Percentiles rank a stretch among this genome's conserved stretches.
phyloP scores from a whole-genome alignment of 2,113 vertebrate genomes.

The Oryzias curvinotus region DNA sequence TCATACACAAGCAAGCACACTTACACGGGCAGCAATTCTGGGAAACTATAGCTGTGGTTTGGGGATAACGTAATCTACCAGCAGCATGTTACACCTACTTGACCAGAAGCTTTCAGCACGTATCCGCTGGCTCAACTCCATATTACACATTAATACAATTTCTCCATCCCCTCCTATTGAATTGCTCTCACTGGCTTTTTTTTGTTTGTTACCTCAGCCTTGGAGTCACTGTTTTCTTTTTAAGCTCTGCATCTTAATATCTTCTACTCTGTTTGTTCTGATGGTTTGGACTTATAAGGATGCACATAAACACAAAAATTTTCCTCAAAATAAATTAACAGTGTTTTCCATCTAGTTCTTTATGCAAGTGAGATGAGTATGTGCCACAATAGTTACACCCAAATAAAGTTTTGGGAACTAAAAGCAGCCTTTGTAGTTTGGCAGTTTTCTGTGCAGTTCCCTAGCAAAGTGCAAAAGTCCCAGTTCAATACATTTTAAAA shows the following conservation, averaged over 20 bases:
- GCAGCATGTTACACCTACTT: slow-evolving; percentile 42
- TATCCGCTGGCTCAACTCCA: slow-evolving; percentile 47
- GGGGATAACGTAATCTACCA: slow-evolving; percentile 29
- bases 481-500: too few relatives aligned
- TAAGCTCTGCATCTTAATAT: slow-evolving; percentile 1
- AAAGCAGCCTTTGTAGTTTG: too few relatives aligned
- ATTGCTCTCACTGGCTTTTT: slow-evolving; percentile 17
- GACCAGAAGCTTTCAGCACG: slow-evolving; percentile 48
- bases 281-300: background rate
- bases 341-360: too few relatives aligned
- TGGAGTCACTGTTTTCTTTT: slow-evolving; percentile 17
- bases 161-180: slow-evolving; percentile 15
- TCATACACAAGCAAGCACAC: background rate
- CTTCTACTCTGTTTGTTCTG: background rate
- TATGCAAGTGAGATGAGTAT: too few relatives aligned
- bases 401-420: too few relatives aligned
- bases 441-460: too few relatives aligned
- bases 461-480: too few relatives aligned
- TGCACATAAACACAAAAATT: too few relatives aligned
- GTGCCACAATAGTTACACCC: too few relatives aligned
- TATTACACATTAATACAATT: slow-evolving; percentile 22
- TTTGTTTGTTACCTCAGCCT: background rate
- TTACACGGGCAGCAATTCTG: slow-evolving; percentile 30
- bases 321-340: too few relatives aligned
- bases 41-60: slow-evolving; percentile 33